Base-by-base conservation (phyloP, 1,140 invertebrate genomes). In the Diprion similis region DNA sequence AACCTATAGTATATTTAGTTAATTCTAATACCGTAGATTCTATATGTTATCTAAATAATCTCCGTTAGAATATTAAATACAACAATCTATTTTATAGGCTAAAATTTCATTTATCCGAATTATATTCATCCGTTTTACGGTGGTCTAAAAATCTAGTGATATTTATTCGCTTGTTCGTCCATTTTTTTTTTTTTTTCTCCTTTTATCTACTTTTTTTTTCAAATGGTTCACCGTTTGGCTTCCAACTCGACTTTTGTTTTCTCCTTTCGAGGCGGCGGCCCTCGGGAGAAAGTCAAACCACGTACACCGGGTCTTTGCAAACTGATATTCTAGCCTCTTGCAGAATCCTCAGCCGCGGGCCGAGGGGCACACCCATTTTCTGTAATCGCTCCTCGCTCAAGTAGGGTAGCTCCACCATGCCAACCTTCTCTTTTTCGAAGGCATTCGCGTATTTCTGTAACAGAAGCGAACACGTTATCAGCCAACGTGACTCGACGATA, bases 351-450 rank as follows among this genome's bases (percentile, higher is more conserved):
- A 97, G 89, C 76, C 96, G 86, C 15, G 97, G 96, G 46, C 96
- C 96, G 79, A 98, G 89, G 1, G 96, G 96, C 18, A 98, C 93
- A 6, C 96, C 96, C 81, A 98, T 92, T 74, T 96, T 96, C 78
- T 96, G 92, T 11, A 98, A 87, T 47, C 95, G 91, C 75, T 98
- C 96, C 84, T 98, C 97, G 7, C 93, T 96, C 76, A 98, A 89
- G 88, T 97, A 98, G 3, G 96, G 96, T 67, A 98, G 89, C 86
- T 98, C 97, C 46, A 97, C 93, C 87, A 98, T 95, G 11, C 96
- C 96, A 37, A 98, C 95, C 79, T 95, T 93, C 85, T 98, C 96
- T 73, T 93, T 93, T 81, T 97, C 95, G 79, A 98, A 94, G 46
- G 94, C 90, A 0, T 87, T 89, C 9, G 95, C 95, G 83, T 97